phyloP scores from a whole-genome alignment of 2,113 vertebrate genomes.

The Reinhardtius hippoglossoides region DNA sequence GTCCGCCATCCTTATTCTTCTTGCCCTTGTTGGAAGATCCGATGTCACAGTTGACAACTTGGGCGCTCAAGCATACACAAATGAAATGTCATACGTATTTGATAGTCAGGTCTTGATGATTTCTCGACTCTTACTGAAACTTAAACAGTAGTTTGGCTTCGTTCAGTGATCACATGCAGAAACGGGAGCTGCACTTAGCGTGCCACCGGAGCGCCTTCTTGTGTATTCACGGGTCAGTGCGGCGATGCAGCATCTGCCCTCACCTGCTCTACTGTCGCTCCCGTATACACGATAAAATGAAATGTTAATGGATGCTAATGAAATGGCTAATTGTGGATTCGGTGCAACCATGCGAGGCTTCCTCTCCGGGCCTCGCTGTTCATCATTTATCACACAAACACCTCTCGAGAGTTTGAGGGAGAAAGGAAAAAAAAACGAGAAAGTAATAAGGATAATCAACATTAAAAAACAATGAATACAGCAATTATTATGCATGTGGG shows the following conservation, averaged over 20 bases:
- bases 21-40: no score
- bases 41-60: no score
- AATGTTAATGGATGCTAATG: conserved; percentile 85
- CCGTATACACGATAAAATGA: conserved; percentile 78
- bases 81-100: no score
- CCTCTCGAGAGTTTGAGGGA: conserved; percentile 59
- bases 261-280: conserved; percentile 63
- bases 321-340: conserved; percentile 83
- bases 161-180: conserved; percentile 55
- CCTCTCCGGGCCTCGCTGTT: conserved; percentile 67
- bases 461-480: conserved; percentile 66
- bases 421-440: conserved; percentile 11
- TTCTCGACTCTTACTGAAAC: conserved; percentile 34
- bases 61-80: background rate
- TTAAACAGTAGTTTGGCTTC: conserved; percentile 28
- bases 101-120: no score
- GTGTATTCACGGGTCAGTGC: conserved; percentile 77
- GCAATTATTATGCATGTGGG: conserved; percentile 58
- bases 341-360: conserved; percentile 69
- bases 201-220: conserved; percentile 49
- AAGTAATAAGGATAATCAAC: conserved; percentile 52
- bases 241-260: conserved; percentile 70
- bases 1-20: no score
- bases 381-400: conserved; percentile 66
- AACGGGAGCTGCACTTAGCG: conserved; percentile 59